phyloP scores from a whole-genome alignment of 2,113 vertebrate genomes.

The Ceuthmochares aereus region DNA sequence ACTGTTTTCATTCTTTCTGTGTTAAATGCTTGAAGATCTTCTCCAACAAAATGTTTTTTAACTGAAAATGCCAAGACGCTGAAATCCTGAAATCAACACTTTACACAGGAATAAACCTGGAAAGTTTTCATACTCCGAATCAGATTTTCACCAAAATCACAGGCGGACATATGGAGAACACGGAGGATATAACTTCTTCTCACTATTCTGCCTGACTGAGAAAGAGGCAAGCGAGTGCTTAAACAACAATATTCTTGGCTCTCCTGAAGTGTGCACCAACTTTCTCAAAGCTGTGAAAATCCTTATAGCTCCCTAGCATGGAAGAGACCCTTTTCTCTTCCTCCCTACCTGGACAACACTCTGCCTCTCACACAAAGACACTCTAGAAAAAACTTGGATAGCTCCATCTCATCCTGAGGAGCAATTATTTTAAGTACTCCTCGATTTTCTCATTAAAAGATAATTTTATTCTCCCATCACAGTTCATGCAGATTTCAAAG shows the following conservation, averaged over 20 bases:
- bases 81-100: constrained; percentile 11
- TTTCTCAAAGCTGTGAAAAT: background rate
- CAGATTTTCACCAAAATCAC: background rate
- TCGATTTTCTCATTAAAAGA: background rate
- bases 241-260: background rate
- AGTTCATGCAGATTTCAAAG: background rate
- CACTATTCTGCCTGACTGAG: background rate
- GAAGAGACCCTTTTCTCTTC: background rate
- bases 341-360: background rate
- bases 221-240: background rate
- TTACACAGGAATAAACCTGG: background rate
- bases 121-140: constrained; percentile 29
- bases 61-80: background rate
- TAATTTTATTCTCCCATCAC: background rate
- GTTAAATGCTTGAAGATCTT: constrained; percentile 6
- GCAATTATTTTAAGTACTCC: background rate
- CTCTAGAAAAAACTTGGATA: fast-evolving
- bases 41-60: constrained; percentile 23
- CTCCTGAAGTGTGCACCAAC: background rate
- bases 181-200: background rate
- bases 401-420: background rate
- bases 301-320: fast-evolving
- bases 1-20: constrained; percentile 31
- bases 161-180: constrained; percentile 11
- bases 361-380: background rate